These are phyloP conservation scores for Ips typographus DNA, from an alignment of 1,140 invertebrate genomes.

Conservation along the genomic window DNA sequence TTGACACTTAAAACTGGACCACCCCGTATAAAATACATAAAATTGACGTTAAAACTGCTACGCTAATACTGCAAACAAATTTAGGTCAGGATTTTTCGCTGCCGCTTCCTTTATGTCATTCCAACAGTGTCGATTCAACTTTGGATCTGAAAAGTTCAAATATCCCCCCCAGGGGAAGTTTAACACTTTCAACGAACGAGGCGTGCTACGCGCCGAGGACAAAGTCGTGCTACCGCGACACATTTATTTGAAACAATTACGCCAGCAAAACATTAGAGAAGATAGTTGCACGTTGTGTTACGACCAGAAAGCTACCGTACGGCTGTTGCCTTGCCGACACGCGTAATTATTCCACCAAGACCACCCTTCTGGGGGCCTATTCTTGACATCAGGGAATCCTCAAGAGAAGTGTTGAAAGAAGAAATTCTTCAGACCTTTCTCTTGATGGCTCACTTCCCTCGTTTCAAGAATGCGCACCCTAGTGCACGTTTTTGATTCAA, in stretches of 20 bases:
- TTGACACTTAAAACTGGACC: too few species aligned
- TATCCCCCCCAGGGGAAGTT: slow-evolving; percentile 62
- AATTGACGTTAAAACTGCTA: too few species aligned
- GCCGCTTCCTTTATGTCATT: slow-evolving; percentile 96
- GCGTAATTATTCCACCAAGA: slow-evolving; percentile 57
- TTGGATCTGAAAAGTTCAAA: slow-evolving; percentile 79
- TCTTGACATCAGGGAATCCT: not conserved
- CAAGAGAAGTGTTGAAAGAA: not conserved
- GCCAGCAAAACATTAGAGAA: slow-evolving; percentile 75
- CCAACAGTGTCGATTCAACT: slow-evolving; percentile 93
- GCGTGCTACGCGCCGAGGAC: slow-evolving; percentile 67
- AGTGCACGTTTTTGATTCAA: too few species aligned
- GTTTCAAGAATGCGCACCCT: too few species aligned
- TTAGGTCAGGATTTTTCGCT: slow-evolving; percentile 84
- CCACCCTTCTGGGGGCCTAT: not conserved
- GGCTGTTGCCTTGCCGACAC: slow-evolving; percentile 79
- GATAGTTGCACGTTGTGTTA: slow-evolving; percentile 88
- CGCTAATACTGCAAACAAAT: slow-evolving; percentile 21
- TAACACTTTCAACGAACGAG: slow-evolving; percentile 78
- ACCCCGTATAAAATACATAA: too few species aligned
- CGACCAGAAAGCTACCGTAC: slow-evolving; percentile 74
- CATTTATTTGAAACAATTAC: slow-evolving; percentile 71
- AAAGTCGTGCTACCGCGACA: slow-evolving; percentile 73
- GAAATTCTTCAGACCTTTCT: too few species aligned
- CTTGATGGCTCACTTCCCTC: too few species aligned